Conservation (phyloP, 2,888 invertebrate species). For the Pterostichus niger region DNA sequence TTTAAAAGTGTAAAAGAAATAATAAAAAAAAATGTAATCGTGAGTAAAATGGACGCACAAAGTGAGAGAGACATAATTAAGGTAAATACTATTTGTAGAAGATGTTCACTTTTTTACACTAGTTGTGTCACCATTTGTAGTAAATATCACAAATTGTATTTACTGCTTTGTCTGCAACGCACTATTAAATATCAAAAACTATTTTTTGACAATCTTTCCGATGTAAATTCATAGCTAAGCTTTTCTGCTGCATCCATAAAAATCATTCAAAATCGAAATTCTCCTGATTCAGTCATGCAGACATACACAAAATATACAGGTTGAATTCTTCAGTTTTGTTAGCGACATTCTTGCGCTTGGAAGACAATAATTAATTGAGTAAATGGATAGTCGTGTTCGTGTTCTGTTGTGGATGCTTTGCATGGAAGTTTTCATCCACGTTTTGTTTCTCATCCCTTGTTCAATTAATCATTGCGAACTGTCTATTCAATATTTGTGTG, state of each 20-base stretch:
- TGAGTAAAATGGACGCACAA: constrained; percentile 26
- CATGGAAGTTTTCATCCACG: constrained; percentile 47
- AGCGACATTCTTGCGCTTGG: constrained; percentile 18
- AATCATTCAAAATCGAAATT: background rate
- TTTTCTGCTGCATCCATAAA: no score
- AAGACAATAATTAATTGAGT: constrained; percentile 52
- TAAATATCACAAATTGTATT: constrained; percentile 11
- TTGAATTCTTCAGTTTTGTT: constrained; percentile 38
- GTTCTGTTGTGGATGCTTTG: constrained; percentile 51
- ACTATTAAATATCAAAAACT: background rate
- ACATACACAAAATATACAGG: background rate
- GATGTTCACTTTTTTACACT: constrained; percentile 11
- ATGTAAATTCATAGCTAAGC: no score
- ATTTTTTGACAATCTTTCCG: constrained; percentile 3
- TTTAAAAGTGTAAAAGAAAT: no score
- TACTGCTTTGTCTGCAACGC: constrained; percentile 2
- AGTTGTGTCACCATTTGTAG: background rate
- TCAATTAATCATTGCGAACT: constrained; percentile 45
- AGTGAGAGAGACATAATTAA: background rate
- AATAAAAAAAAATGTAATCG: no score
- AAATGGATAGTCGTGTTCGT: constrained; percentile 42
- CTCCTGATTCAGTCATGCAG: background rate
- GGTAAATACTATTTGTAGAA: constrained; percentile 18
- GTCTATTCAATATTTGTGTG: constrained; percentile 48
- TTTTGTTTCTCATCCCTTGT: constrained; percentile 51